A percentile compares a stretch with the other conserved stretches of the same genome.
These are phyloP conservation scores for Sicus ferrugineus DNA, from an alignment of 2,888 invertebrate species.

Conservation along the genomic window DNA sequence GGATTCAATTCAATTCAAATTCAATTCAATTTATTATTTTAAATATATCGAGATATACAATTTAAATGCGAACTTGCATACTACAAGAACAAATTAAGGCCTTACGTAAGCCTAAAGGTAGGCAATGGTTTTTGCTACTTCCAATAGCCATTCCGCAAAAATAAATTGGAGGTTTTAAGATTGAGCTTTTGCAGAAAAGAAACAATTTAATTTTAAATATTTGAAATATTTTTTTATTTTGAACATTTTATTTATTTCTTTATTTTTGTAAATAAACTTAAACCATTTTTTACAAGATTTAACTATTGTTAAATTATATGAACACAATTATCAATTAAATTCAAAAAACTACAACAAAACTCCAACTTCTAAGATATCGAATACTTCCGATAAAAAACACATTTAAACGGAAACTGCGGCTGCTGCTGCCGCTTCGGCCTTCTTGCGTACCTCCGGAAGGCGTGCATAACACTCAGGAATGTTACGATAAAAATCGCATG, in stretches of 20 bases:
- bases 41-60: too few species aligned
- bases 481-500: constrained; percentile 70
- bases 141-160: too few species aligned
- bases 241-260: background rate
- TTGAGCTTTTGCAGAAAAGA: too few species aligned
- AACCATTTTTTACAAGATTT: background rate
- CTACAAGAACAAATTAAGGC: too few species aligned
- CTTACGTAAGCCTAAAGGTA: too few species aligned
- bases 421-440: background rate
- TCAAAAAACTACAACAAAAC: constrained; percentile 15
- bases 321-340: background rate
- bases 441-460: constrained; percentile 49
- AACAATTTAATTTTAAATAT: background rate
- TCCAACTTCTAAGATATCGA: constrained; percentile 32
- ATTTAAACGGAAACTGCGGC: background rate
- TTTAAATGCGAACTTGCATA: too few species aligned
- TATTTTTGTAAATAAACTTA: background rate
- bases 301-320: background rate
- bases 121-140: too few species aligned
- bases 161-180: too few species aligned
- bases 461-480: constrained; percentile 59
- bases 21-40: too few species aligned
- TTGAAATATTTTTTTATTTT: background rate
- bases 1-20: too few species aligned
- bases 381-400: constrained; percentile 23